phyloP scores from a whole-genome alignment of 2,888 invertebrate species.

The Dryadula phaetusa region DNA sequence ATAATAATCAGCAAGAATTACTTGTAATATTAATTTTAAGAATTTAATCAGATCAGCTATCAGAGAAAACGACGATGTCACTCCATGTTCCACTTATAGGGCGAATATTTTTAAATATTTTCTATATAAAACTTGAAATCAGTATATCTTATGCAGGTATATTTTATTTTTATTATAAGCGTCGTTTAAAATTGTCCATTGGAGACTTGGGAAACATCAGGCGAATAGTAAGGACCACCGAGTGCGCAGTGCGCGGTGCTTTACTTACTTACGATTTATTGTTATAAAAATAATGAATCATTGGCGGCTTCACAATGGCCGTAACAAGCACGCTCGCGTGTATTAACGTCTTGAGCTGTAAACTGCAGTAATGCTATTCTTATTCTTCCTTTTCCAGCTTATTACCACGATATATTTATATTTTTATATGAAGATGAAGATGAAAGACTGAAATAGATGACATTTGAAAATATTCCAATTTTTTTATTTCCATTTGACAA shows the following conservation, averaged over 20 bases:
- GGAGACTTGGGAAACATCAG: conserved; percentile 39
- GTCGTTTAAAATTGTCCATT: neutral
- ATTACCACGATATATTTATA: neutral
- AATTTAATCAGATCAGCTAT: neutral
- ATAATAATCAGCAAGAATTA: neutral
- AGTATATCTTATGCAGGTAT: neutral
- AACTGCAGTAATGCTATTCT: neutral
- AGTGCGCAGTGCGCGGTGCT: conserved; percentile 71
- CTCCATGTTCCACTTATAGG: too few species aligned
- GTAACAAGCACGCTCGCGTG: conserved; percentile 77
- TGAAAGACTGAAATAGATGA: too few species aligned
- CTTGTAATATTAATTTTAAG: neutral
- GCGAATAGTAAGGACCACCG: conserved; percentile 67
- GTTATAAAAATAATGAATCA: conserved; percentile 85
- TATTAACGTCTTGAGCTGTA: conserved; percentile 61
- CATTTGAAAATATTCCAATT: too few species aligned
- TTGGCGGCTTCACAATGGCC: conserved; percentile 74
- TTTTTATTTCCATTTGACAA: too few species aligned
- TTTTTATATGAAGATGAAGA: too few species aligned
- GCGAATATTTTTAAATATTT: neutral
- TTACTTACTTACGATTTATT: conserved; percentile 84
- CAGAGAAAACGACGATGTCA: too few species aligned
- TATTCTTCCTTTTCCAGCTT: neutral
- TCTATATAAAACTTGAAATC: neutral
- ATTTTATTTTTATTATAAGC: neutral